Base-by-base conservation (phyloP, 2,888 invertebrate genomes). In the Lycaena phlaeas region DNA sequence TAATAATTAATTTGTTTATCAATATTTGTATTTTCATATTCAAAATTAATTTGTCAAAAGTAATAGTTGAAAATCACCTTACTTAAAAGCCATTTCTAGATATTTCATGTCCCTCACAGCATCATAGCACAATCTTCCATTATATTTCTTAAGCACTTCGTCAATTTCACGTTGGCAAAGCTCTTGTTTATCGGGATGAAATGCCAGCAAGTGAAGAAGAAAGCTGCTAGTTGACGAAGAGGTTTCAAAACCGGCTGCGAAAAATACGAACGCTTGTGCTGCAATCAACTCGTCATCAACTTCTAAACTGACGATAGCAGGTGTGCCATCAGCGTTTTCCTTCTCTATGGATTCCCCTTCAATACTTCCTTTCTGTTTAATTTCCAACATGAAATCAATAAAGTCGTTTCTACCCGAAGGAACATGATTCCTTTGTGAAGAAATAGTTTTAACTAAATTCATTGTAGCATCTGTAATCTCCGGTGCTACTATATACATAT, bases 211-310 rank as follows among this genome's bases (percentile, higher is more conserved):
- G 40, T 78, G 74, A 11, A 77, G 52, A n/a, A 64, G 59, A 38
- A 56, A 76, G 42, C 76, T 77, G 1, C 79, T 68, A 1, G 75
- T 65, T 0, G 75, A 74, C 0, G 85, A 77, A 0, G 81, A 77
- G 0, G 85, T 82, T 48, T 84, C 82, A 27, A 77, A 84, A 2
- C 85, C 85, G 7, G 81, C 85, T 3, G 60, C 69, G 18, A 77
- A 78, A 49, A 77, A 77, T 10, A 76, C 46, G 17, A 70, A 70
- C 2, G 68, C 61, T 49, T 76, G 77, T 3, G 75, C 72, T 4
- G 52, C 63, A 46, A 75, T 54, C 36, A 57, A 52, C n/a, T 52
- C 40, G 1, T 59, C 45, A 34, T 65, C 63, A 56, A 76, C 56
- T 26, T 69, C 64, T 54, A 72, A 52, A 40, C 66, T 62, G 0